Evolutionary conservation across 2,113 vertebrate species (phyloP), one percentile per base, ranked within the genome.

Genomic region (Orcinus orca): DNA sequence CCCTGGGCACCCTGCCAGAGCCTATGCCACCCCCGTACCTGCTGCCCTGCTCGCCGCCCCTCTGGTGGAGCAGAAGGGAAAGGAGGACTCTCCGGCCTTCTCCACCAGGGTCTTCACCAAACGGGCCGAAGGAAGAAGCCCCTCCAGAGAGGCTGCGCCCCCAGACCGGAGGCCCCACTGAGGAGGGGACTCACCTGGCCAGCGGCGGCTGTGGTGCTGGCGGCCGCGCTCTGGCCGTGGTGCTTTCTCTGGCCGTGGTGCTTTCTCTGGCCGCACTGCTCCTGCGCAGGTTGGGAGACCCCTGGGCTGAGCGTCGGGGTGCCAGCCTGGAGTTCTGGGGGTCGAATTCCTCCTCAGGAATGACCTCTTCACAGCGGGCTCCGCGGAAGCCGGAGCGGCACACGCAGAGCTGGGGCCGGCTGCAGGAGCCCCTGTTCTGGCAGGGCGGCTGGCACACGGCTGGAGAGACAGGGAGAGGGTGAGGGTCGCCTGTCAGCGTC

Each of bases 351-450:
- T 98, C 98, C 81, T 99, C 99, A 0, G 99, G 99, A 97, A 98
- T 98, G 1, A 98, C 92, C 82, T 98, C 98, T 96, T 99, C 98
- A 0, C 99, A 99, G 14, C 94, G 97, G 50, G 93, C 93, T 23
- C 99, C 99, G 0, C 98, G 98, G 97, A 99, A 99, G 94, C 99
- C 99, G 0, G 98, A 98, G 86, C 99, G 99, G 93, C 99, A 99
- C 74, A 98, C 88, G 31, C 99, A 99, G 95, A 98, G 97, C 94
- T 99, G 99, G 23, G 99, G 99, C 9, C 98, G 98, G 92, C 98
- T 99, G 98, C 99, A 99, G 95, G 98, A 98, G 50, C 99, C 99
- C 80, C 98, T 98, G 97, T 99, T 99, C 97, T 99, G 98, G 98
- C 99, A 99, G 0, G 98, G 98, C 0, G 99, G 99, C 91, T 98